A percentile compares a stretch with the other conserved stretches of the same genome.
Conservation (phyloP, 2,888 invertebrate genomes). For the Diarsia dahlii region DNA sequence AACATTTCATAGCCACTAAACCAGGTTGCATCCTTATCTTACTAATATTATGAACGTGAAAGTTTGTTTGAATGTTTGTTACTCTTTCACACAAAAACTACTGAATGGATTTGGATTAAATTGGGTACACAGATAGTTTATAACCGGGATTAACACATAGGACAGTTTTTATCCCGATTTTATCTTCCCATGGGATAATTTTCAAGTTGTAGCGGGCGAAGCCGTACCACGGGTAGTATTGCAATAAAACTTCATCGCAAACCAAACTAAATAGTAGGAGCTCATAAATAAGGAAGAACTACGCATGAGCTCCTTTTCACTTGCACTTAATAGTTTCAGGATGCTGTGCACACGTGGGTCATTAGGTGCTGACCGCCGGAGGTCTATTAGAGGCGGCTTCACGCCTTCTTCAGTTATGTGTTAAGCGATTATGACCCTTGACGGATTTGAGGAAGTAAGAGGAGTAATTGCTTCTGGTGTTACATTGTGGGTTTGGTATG, state of each 20-base stretch:
- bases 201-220: no score
- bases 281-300: slow-evolving; percentile 61
- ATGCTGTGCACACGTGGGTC: slow-evolving; percentile 50
- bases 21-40: no score
- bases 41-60: no score
- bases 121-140: no score
- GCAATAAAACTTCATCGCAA: neutral
- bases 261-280: slow-evolving; percentile 42
- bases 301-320: slow-evolving; percentile 38
- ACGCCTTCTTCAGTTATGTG: slow-evolving; percentile 34
- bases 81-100: no score
- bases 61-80: no score
- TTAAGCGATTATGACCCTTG: slow-evolving; percentile 25
- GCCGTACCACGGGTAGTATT: no score
- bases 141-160: no score
- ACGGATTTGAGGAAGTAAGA: slow-evolving; percentile 16
- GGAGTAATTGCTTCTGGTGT: neutral
- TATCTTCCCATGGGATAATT: no score
- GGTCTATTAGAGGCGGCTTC: slow-evolving; percentile 57
- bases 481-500: no score
- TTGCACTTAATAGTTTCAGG: slow-evolving; percentile 60
- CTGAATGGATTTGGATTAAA: no score
- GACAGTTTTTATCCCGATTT: no score
- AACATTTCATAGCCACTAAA: neutral
- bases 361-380: slow-evolving; percentile 59